Evolutionary conservation across 2,113 vertebrate genomes (phyloP).

Genomic region (Falcunculus frontatus): DNA sequence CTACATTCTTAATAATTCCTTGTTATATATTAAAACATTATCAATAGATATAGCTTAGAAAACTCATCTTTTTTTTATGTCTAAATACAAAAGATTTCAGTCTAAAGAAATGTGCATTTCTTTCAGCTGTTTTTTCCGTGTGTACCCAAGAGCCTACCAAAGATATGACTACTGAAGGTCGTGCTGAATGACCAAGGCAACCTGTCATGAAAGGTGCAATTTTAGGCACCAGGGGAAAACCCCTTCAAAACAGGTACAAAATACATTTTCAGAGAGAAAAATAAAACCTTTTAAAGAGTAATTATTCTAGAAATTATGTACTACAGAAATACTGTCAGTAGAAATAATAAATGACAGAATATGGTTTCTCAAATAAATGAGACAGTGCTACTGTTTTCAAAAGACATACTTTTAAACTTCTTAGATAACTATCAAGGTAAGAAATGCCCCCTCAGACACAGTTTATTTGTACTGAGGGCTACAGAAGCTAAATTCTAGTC

Average conservation of each 20-base stretch:
- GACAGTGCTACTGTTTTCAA: background rate
- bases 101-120: background rate
- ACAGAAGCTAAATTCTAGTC: conserved; percentile 21
- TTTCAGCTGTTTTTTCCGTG: background rate
- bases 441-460: background rate
- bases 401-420: background rate
- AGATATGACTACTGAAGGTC: background rate
- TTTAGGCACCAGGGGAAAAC: fast-evolving
- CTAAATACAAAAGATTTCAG: background rate
- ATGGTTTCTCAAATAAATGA: background rate
- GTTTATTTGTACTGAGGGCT: background rate
- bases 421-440: background rate
- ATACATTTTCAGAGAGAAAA: background rate
- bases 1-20: background rate
- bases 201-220: background rate
- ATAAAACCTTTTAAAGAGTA: background rate
- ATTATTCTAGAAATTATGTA: background rate
- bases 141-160: background rate
- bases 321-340: background rate
- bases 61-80: background rate
- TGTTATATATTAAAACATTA: background rate
- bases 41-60: background rate
- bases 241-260: background rate
- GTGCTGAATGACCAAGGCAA: background rate
- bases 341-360: background rate